phyloP scores from a whole-genome alignment of 2,797 vertebrate species.

The Mormyrops attenuatus region DNA sequence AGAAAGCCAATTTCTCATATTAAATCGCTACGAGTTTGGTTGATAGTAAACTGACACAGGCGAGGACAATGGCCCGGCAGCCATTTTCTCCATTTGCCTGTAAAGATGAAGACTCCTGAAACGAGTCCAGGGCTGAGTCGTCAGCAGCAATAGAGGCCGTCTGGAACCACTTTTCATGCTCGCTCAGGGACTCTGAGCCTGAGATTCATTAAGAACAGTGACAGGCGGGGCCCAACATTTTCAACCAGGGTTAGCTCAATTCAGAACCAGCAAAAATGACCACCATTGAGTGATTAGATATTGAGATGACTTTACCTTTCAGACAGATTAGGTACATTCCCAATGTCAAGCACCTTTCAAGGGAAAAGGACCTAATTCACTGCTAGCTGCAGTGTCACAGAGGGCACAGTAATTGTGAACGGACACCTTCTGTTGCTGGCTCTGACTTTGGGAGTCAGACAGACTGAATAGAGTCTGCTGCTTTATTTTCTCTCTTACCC shows the following conservation, averaged over 20 bases:
- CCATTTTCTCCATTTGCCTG: conserved; percentile 3
- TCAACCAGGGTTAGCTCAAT: not conserved
- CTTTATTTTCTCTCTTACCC: not conserved
- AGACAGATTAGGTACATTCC: not conserved
- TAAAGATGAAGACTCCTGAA: not conserved
- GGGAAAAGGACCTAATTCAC: not conserved
- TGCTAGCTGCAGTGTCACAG: not conserved
- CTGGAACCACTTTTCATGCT: not conserved
- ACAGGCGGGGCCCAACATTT: not conserved
- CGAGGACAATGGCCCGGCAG: not conserved
- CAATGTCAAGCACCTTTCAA: not conserved
- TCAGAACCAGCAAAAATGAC: not conserved
- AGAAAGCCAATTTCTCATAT: not conserved
- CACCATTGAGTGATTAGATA: not conserved
- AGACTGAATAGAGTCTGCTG: conserved; percentile 10
- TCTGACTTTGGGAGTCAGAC: not conserved
- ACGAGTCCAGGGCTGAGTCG: not conserved
- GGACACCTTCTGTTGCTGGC: not conserved
- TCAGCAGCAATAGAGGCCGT: not conserved
- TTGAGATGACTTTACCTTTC: not conserved
- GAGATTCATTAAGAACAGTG: not conserved
- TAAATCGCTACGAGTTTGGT: not conserved
- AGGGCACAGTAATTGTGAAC: not conserved
- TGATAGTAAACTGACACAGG: not conserved
- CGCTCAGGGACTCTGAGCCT: not conserved